Evolutionary conservation across 2,797 vertebrate species (phyloP).

Genomic region (Distichodus sexfasciatus): DNA sequence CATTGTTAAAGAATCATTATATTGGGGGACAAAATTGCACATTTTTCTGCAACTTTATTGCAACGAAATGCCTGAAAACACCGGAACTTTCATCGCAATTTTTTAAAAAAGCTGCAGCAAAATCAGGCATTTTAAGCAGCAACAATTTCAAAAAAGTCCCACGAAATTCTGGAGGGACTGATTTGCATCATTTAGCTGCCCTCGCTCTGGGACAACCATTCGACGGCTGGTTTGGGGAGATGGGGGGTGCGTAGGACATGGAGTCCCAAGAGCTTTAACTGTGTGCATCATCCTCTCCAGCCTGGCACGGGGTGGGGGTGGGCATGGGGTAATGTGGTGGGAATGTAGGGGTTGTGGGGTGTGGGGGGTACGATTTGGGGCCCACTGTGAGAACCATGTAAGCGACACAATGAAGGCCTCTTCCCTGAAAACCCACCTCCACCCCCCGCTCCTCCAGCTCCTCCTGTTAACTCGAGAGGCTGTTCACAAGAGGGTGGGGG

Average conservation of each 20-base stretch:
- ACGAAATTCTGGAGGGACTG: too few species aligned
- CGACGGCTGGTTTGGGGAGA: conserved; percentile 30
- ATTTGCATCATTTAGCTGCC: too few species aligned
- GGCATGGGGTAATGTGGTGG: conserved; percentile 47
- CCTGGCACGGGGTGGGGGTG: conserved; percentile 63
- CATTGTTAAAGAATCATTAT: too few species aligned
- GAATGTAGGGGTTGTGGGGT: too few species aligned
- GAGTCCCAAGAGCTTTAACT: conserved; percentile 29
- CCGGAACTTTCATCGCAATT: too few species aligned
- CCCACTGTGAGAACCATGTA: conserved; percentile 61
- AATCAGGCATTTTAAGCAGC: too few species aligned
- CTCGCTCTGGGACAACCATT: conserved; percentile 39
- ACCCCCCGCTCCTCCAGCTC: conserved; percentile 42
- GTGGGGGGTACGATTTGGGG: conserved; percentile 61
- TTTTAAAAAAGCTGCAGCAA: too few species aligned
- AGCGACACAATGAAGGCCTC: conserved; percentile 68
- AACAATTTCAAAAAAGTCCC: too few species aligned
- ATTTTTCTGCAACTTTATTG: too few species aligned
- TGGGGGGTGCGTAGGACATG: too few species aligned
- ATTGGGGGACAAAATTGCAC: too few species aligned
- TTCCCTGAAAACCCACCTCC: conserved; percentile 33
- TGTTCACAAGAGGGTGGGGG: conserved; percentile 50
- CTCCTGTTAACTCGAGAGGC: conserved; percentile 56
- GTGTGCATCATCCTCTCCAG: conserved; percentile 48
- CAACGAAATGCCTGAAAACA: too few species aligned